A percentile compares a stretch with the other conserved stretches of the same genome.
Evolutionary conservation across 2,113 vertebrate species (phyloP).

Genomic region (Ameiurus melas): DNA sequence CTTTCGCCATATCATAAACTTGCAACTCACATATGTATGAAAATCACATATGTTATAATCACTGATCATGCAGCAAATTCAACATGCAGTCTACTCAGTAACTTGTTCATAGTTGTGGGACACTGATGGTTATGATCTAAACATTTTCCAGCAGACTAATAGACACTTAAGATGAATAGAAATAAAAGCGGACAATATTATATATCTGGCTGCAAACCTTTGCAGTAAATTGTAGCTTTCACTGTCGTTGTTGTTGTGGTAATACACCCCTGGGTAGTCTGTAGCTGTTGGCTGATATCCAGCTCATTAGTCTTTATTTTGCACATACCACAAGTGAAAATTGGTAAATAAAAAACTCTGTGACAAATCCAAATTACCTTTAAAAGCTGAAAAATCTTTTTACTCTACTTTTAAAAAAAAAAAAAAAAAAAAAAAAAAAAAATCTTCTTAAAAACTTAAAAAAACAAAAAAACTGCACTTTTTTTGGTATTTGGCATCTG

Average conservation of each 20-base stretch:
- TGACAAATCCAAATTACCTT: too few species aligned
- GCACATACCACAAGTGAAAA: slow-evolving; percentile 31
- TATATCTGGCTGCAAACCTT: not conserved
- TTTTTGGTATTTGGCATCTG: too few species aligned
- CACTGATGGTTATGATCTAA: not conserved
- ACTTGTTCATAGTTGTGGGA: not conserved
- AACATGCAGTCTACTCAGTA: not conserved
- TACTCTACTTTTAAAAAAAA: too few species aligned
- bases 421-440: too few species aligned
- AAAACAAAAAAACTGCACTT: too few species aligned
- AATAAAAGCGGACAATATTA: not conserved
- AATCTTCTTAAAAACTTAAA: too few species aligned
- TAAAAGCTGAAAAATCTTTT: too few species aligned
- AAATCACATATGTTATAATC: not conserved
- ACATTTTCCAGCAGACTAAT: not conserved
- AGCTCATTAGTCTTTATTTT: slow-evolving; percentile 30
- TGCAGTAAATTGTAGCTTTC: slow-evolving; percentile 5
- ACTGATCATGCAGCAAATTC: not conserved
- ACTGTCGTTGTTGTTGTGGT: slow-evolving; percentile 5
- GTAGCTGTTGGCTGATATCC: slow-evolving; percentile 36
- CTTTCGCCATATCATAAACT: not conserved
- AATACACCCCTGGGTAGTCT: slow-evolving; percentile 24
- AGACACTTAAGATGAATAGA: not conserved
- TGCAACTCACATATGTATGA: not conserved
- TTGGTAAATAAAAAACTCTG: too few species aligned